Evolutionary conservation across 53 echinoderm and acorn worm genomes (phyloP), one percentile per base, ranked within the genome.

Genomic region (Actinopyga echinites): DNA sequence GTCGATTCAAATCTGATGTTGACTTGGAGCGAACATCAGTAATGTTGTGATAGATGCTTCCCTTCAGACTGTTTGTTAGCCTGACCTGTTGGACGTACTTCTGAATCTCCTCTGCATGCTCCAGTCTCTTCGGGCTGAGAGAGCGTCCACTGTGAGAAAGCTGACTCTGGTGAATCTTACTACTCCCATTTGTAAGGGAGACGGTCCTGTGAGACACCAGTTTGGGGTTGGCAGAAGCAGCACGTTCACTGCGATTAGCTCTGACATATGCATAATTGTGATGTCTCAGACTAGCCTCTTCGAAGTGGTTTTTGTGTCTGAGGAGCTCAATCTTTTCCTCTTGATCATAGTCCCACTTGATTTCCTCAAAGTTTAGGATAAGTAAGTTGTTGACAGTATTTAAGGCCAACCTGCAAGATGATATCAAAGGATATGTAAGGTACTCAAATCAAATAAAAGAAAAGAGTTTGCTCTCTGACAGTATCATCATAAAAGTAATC

Each of bases 311-410:
- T 85, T 94, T 94, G 87, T 97, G 92, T 7, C 94, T 59, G 1
- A 97, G 84, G 6, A 97, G 87, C 77, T 94, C 97, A 61, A 97
- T 94, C 75, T 97, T 97, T 65, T 97, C 97, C 9, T 88, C 83
- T 37, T 92, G 94, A 34, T 83, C 83, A 54, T 97, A 97, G 66
- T 97, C 90, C 97, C 97, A 97, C 21, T 92, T 62, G 21, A 97
- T 94, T 60, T 93, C 94, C 80, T 97, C 97, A 90, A 96, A 96
- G 86, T 92, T 92, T 19, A 99, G 80, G n/a, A 99, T 89, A 21
- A 95, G 78, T 0, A 99, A 86, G 58, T 92, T 99, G 83, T 95
- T 99, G 60, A 99, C 87, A 30, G 99, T 99, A 43, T 95, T 88
- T n/a, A 99, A 85, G 25, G 92, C 84, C 62, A 99, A 45, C 58